A percentile compares a stretch with the other conserved stretches of the same genome.
Conservation (phyloP, 2,113 vertebrate species). For the Psilopsiagon aurifrons region DNA sequence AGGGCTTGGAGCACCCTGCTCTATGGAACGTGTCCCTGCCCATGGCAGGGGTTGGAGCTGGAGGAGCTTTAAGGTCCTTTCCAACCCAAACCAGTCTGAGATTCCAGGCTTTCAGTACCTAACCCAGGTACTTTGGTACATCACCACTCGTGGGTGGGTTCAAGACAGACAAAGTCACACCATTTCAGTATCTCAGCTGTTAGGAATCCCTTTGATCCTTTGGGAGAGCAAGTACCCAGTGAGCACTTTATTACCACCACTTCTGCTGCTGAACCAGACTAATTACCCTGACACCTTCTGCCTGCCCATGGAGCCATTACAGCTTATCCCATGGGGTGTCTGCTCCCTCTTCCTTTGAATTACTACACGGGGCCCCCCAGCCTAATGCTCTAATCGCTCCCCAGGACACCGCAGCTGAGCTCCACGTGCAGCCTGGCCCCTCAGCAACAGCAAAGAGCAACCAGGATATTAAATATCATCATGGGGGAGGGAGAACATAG, state of each 20-base stretch:
- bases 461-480: conserved; percentile 7
- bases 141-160: neutral
- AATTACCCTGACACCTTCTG: conserved; percentile 13
- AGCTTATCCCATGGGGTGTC: neutral
- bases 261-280: neutral
- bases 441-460: neutral
- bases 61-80: neutral
- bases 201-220: conserved; percentile 19
- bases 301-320: neutral
- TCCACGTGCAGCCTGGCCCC: neutral
- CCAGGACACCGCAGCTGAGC: conserved; percentile 44
- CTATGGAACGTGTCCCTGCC: neutral
- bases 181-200: neutral
- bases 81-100: neutral
- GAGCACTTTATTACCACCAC: neutral
- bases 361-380: neutral
- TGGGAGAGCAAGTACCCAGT: neutral
- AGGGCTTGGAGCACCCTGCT: neutral
- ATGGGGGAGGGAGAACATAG: neutral
- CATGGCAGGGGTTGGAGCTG: accelerated
- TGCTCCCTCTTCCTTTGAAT: neutral
- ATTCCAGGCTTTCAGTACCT: neutral
- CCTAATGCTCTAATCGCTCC: neutral
- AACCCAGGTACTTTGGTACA: neutral
- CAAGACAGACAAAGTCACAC: neutral